Conservation (phyloP, 2,113 vertebrate genomes). For the Pyrgilauda ruficollis region DNA sequence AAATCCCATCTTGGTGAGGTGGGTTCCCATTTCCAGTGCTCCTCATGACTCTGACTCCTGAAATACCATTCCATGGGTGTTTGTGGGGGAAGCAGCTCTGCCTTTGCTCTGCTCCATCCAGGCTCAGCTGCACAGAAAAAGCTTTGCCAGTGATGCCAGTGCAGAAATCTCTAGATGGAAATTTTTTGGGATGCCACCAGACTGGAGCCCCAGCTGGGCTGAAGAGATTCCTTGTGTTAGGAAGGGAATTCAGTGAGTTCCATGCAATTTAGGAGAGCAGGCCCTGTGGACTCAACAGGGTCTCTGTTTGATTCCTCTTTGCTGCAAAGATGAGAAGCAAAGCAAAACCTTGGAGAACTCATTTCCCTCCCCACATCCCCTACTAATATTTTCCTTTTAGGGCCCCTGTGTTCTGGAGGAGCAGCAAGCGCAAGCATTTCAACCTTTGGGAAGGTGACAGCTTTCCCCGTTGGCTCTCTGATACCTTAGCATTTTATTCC, state of each 20-base stretch:
- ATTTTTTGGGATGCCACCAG: not conserved
- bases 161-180: not conserved
- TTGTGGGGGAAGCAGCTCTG: not conserved
- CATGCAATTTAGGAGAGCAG: not conserved
- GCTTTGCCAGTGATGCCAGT: not conserved
- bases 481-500: constrained; percentile 29
- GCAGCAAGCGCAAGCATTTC: not conserved
- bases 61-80: not conserved
- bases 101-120: not conserved
- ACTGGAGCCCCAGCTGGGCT: not conserved
- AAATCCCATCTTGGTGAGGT: not conserved
- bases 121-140: not conserved
- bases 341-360: not conserved
- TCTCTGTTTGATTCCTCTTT: not conserved
- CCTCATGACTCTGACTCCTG: not conserved
- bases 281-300: not conserved
- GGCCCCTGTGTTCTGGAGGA: not conserved
- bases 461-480: constrained; percentile 30
- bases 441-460: not conserved
- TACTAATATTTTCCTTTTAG: not conserved
- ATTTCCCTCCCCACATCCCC: not conserved
- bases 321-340: not conserved
- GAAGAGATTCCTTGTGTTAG: not conserved
- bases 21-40: not conserved
- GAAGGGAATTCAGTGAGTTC: not conserved